phyloP scores from a whole-genome alignment of 2,113 vertebrate species.

The Chlamydotis undulata region DNA sequence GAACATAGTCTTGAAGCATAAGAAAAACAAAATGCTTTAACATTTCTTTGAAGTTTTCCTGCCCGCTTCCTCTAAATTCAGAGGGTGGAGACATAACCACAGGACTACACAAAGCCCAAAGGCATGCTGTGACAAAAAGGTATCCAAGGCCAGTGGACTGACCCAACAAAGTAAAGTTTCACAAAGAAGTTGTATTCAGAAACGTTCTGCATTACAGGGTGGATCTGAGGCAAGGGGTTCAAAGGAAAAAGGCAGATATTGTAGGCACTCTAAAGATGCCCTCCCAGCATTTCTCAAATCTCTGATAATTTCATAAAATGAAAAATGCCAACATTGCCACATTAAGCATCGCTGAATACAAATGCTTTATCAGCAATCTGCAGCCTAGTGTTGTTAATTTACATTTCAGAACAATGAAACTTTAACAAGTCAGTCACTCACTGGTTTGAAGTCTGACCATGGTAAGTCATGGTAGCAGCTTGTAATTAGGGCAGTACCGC shows the following conservation, averaged over 20 bases:
- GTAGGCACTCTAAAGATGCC: slow-evolving; percentile 41
- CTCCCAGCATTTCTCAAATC: slow-evolving; percentile 57
- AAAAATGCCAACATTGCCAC: slow-evolving; percentile 61
- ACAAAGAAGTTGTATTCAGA: slow-evolving; percentile 64
- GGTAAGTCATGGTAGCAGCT: slow-evolving; percentile 68
- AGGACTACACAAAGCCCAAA: slow-evolving; percentile 54
- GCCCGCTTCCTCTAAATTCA: slow-evolving; percentile 45
- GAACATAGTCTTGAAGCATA: neutral
- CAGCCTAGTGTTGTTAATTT: slow-evolving; percentile 66
- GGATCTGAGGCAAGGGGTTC: slow-evolving; percentile 50
- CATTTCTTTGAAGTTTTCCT: slow-evolving; percentile 62
- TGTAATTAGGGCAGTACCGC: slow-evolving; percentile 85
- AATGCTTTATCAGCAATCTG: slow-evolving; percentile 70
- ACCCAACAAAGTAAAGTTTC: slow-evolving; percentile 52
- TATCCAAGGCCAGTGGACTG: slow-evolving; percentile 58
- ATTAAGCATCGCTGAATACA: slow-evolving; percentile 63
- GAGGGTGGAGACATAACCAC: slow-evolving; percentile 57
- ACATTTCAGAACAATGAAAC: slow-evolving; percentile 74
- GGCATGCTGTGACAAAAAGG: slow-evolving; percentile 58
- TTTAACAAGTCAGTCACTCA: slow-evolving; percentile 69
- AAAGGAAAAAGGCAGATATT: slow-evolving; percentile 59
- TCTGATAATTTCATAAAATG: slow-evolving; percentile 70
- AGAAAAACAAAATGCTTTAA: slow-evolving; percentile 36
- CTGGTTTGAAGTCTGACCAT: slow-evolving; percentile 69
- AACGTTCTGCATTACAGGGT: slow-evolving; percentile 47